Base-by-base conservation (phyloP, 2,797 vertebrate species). In the Zalophus californianus region DNA sequence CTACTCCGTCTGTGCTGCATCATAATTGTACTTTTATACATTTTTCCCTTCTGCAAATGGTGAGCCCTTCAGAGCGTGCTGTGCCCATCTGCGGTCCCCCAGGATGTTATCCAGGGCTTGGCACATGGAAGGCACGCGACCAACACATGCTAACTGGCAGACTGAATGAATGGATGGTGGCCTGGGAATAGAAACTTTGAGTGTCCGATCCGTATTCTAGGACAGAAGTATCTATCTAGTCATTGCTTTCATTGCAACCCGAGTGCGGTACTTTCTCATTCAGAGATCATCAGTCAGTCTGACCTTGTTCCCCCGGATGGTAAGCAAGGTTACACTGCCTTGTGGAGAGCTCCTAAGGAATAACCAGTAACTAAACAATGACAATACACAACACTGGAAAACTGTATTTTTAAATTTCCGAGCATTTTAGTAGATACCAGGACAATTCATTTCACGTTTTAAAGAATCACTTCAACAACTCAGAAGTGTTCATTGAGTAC, bases 391-490 rank as follows among this genome's bases (percentile, higher is more conserved):
- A 62, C 4, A 8, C 64, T 58, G 13, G 52, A 87, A 86, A 91
- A 72, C 20, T 38, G 1, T 85, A 68, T 86, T 41, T 88, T 85
- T 14, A 86, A 21, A 88, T 93, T 60, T 95, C 75, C 21, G 21
- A 77, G 78, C 27, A 13, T 25, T 79, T 73, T 50, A 77, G 66
- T 41, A 82, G 52, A 68, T 79, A 35, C 10, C 29, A 9, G 54
- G 41, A 48, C 58, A 58, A 38, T 70, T 70, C 44, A 48, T 54
- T 90, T 91, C 52, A 70, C 35, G 77, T 72, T 77, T 77, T 56
- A 23, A 88, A 93, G 78, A 80, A 58, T 41, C 77, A 50, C 73
- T 77, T 91, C 89, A n/a, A 5, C 68, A 32, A 21, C 64, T 78
- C 29, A 13, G 44, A 92, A 38, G n/a, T 32, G 7, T 58, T 41